Evolutionary conservation across 2,113 vertebrate species (phyloP), one percentile per base, ranked within the genome.

Genomic region (Emydocephalus ijimae): DNA sequence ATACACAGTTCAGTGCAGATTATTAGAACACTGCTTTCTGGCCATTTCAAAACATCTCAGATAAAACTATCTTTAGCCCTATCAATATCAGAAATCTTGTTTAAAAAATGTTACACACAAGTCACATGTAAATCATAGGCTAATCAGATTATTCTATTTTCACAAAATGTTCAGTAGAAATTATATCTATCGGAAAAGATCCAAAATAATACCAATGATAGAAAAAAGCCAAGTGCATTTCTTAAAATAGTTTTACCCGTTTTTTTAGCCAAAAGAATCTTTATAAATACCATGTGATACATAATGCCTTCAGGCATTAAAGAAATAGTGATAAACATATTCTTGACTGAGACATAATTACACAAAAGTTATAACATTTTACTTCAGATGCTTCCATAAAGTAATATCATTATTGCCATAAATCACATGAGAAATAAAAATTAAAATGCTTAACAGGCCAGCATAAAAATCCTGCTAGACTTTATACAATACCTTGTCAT

Each of bases 81-180:
- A 81, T 81, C 69, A 81, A 39, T 88, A 18, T 34, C 87, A 89
- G 87, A 87, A 55, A 34, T 21, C 14, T 39, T 86, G 81, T 69
- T 2, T 29, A 14, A 55, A 88, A 92, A 95, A 57, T 85, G 59
- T 34, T 81, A 48, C 54, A 88, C 92, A 94, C 69, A 39, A 39
- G 23, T 4, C 39, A 74, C 29, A 92, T 91, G 94, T 52, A 93
- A 87, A 94, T 92, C 21, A 64, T 18, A 45, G 4, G 39, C 48
- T 29, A n/a, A 95, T 88, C 48, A 90, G 93, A 90, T 93, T 96
- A 91, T 85, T 94, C 89, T 61, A 8, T 85, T 43, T 88, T 91
- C 87, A 87, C 90, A 88, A 3, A 92, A 90, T 1, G 0, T 88
- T 74, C 34, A 5, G 12, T n/a, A 0, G 24, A 89, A 54, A 87